These are phyloP conservation scores for Molanna angustata DNA, from an alignment of 2,888 invertebrate species.

Conservation along the genomic window DNA sequence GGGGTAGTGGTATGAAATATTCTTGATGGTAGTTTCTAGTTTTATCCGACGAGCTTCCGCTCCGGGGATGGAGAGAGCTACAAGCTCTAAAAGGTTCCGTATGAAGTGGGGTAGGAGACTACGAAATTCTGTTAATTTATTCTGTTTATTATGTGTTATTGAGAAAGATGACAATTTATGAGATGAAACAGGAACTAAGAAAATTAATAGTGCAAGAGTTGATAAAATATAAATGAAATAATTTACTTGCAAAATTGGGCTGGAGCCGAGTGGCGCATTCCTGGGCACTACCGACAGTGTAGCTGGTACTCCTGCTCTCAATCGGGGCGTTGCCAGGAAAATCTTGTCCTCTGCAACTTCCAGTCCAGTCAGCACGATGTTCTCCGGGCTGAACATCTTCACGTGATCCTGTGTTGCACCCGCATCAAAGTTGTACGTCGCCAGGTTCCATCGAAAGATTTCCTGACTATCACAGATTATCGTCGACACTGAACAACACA, in stretches of 20 bases:
- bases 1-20: no score
- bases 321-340: slow-evolving; percentile 72
- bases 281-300: slow-evolving; percentile 69
- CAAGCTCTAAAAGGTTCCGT: no score
- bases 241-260: slow-evolving; percentile 64
- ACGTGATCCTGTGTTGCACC: slow-evolving; percentile 38
- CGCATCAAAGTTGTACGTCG: slow-evolving; percentile 42
- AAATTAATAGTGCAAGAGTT: no score
- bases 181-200: no score
- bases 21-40: no score
- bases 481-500: slow-evolving; percentile 8
- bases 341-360: slow-evolving; percentile 69
- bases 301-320: slow-evolving; percentile 73
- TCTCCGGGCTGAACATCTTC: slow-evolving; percentile 62
- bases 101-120: no score
- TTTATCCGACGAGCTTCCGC: no score
- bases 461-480: slow-evolving; percentile 35
- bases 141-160: no score
- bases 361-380: slow-evolving; percentile 73
- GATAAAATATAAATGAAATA: not conserved
- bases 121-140: no score
- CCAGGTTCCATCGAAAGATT: slow-evolving; percentile 45
- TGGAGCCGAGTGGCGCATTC: slow-evolving; percentile 61
- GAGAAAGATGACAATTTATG: no score
- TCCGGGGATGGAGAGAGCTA: no score